Conservation (phyloP, 2,888 invertebrate species). For the Caenorhabditis panamensis region DNA sequence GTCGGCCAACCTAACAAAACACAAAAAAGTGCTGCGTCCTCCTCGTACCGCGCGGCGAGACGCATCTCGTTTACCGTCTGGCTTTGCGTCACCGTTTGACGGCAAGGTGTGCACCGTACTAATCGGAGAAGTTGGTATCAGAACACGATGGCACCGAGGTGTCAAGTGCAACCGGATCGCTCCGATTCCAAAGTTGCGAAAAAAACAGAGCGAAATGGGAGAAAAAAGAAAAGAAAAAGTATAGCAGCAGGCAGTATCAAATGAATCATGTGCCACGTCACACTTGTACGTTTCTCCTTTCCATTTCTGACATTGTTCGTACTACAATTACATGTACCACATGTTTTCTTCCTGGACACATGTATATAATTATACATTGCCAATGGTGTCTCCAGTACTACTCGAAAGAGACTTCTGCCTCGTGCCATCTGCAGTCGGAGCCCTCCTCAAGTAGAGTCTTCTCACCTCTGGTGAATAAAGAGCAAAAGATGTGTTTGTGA, state of each 20-base stretch:
- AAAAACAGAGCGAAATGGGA: too few relatives aligned
- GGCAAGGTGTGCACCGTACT: conserved; percentile 35
- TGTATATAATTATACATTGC: conserved; percentile 44
- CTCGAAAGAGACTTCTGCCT: background rate
- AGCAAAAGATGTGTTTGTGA: conserved; percentile 38
- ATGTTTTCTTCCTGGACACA: conserved; percentile 39
- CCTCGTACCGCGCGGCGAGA: conserved; percentile 25
- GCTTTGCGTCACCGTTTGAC: conserved; percentile 54
- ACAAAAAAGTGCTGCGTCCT: conserved; percentile 45
- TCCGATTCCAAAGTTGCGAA: too few relatives aligned
- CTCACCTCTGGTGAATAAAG: conserved; percentile 26
- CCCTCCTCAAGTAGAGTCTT: too few relatives aligned
- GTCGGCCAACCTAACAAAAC: conserved; percentile 50
- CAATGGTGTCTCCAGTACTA: conserved; percentile 3
- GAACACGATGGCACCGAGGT: conserved; percentile 38
- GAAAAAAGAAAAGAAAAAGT: conserved; percentile 15
- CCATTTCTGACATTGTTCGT: conserved; percentile 25
- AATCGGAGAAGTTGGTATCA: conserved; percentile 19
- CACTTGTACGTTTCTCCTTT: conserved; percentile 16
- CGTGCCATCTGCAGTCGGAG: background rate
- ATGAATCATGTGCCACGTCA: conserved; percentile 15
- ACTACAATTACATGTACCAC: background rate
- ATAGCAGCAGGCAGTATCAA: too few relatives aligned
- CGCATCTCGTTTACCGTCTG: conserved; percentile 48
- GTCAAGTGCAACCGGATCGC: conserved; percentile 55